These are phyloP conservation scores for Kuschelorhynchus macadamiae DNA, from an alignment of 2,888 invertebrate genomes.

Conservation along the genomic window DNA sequence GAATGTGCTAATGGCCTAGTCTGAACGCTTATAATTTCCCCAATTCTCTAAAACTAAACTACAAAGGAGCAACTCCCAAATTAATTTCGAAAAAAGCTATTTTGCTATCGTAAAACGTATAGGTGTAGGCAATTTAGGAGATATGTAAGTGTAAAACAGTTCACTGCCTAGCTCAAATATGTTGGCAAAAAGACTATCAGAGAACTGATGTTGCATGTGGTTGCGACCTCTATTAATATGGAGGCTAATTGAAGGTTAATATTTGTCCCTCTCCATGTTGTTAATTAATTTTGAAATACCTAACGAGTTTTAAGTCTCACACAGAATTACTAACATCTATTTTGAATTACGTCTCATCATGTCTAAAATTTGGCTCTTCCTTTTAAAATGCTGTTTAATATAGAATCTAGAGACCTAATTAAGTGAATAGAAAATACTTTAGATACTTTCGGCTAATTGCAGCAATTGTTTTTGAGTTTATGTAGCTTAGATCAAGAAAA, in stretches of 20 bases:
- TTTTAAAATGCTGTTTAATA: no score
- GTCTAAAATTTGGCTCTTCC: no score
- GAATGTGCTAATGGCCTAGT: conserved; percentile 18
- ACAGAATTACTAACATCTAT: no score
- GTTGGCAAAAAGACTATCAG: neutral
- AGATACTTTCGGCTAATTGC: no score
- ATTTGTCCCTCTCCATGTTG: neutral
- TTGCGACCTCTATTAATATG: neutral
- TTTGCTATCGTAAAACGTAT: conserved; percentile 12
- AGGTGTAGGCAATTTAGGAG: conserved; percentile 18
- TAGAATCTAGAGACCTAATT: no score
- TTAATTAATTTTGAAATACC: no score
- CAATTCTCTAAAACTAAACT: conserved; percentile 11
- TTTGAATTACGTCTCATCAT: no score
- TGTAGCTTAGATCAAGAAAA: no score
- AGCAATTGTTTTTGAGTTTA: no score
- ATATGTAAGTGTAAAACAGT: neutral
- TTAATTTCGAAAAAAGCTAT: conserved; percentile 15
- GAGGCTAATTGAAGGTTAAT: neutral
- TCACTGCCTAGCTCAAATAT: neutral
- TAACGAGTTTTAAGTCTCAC: no score
- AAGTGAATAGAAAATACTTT: no score
- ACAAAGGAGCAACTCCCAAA: conserved; percentile 15
- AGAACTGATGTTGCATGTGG: neutral
- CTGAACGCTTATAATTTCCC: conserved; percentile 12